phyloP scores from a whole-genome alignment of 1,140 invertebrate genomes.

The Chironomus striatipennis region DNA sequence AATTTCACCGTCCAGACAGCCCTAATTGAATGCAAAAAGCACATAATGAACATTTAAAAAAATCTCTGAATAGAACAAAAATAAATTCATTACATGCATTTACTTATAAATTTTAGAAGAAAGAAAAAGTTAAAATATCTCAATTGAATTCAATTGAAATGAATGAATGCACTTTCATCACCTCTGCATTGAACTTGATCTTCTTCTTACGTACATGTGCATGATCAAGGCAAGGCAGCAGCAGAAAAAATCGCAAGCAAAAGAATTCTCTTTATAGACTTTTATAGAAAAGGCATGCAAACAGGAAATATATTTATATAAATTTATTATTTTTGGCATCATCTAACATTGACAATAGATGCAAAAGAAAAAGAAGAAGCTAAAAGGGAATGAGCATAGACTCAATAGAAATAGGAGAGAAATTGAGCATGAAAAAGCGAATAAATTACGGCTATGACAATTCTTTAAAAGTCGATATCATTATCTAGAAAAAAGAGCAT shows the following conservation, averaged over 20 bases:
- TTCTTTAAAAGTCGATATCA: background rate
- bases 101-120: background rate
- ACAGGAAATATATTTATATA: constrained; percentile 6
- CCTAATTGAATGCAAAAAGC: no score
- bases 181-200: background rate
- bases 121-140: background rate
- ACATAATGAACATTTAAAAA: no score
- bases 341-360: no score
- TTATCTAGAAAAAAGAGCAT: no score
- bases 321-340: background rate
- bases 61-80: no score
- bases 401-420: background rate
- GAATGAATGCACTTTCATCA: background rate
- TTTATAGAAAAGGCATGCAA: background rate
- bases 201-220: background rate
- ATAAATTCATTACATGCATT: background rate
- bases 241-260: no score
- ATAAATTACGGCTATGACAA: constrained; percentile 7
- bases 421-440: background rate
- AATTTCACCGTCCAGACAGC: no score
- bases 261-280: no score
- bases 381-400: no score
- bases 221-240: background rate
- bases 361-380: no score
- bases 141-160: constrained; percentile 2